These are phyloP conservation scores for Helicolenus hilgendorfi DNA, from an alignment of 2,797 vertebrate species.

Conservation along the genomic window DNA sequence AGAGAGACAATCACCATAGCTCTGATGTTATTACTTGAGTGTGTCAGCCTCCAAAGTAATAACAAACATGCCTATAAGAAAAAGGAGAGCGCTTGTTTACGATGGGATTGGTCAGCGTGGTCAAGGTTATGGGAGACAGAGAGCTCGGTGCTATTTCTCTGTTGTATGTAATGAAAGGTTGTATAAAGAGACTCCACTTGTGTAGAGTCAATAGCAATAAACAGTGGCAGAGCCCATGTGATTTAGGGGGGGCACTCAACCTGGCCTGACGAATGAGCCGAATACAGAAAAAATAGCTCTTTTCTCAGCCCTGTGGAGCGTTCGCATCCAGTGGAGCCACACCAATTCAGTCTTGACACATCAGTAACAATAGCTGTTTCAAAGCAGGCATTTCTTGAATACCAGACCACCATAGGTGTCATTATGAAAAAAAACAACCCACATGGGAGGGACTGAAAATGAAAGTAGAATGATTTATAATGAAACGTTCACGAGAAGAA, in stretches of 20 bases:
- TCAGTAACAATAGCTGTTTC: not conserved
- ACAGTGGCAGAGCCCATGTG: constrained; percentile 21
- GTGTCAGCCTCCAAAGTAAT: constrained; percentile 66
- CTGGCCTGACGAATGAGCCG: constrained; percentile 12
- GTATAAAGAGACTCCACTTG: constrained; percentile 32
- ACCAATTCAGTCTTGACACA: not conserved
- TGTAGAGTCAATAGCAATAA: constrained; percentile 35
- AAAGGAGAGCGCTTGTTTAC: constrained; percentile 57
- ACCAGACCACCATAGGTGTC: not conserved
- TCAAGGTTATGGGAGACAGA: constrained; percentile 52
- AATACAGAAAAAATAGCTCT: constrained; percentile 7
- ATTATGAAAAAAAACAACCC: not conserved
- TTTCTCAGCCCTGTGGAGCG: not conserved
- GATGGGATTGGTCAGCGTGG: constrained; percentile 56
- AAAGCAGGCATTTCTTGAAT: not conserved
- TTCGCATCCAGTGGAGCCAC: not conserved
- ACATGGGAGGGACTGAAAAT: not conserved
- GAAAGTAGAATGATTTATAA: not conserved
- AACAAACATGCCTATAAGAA: constrained; percentile 54
- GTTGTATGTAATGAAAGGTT: constrained; percentile 42
- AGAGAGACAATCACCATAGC: constrained; percentile 79
- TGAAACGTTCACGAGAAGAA: not conserved
- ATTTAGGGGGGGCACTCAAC: constrained; percentile 1
- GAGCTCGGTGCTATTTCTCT: constrained; percentile 39
- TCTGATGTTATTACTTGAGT: constrained; percentile 75